Evolutionary conservation across 2,797 vertebrate genomes (phyloP).

Genomic region (Limosa lapponica): DNA sequence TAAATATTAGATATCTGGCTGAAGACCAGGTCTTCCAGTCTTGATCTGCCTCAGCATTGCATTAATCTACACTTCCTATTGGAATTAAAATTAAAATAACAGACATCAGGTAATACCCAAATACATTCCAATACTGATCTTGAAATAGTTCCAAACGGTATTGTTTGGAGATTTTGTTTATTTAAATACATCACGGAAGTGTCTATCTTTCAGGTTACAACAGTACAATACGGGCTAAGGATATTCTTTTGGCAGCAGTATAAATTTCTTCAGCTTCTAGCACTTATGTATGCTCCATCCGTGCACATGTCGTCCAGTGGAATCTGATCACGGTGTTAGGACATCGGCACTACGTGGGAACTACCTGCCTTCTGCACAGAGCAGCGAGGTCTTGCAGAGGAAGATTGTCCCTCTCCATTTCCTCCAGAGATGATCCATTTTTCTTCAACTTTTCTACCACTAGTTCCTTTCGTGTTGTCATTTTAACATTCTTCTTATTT

Average conservation of each 20-base stretch:
- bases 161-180: not conserved
- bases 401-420: not conserved
- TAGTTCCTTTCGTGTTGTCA: not conserved
- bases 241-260: not conserved
- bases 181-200: not conserved
- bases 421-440: not conserved
- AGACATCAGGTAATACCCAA: not conserved
- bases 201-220: not conserved
- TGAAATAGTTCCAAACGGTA: not conserved
- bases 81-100: not conserved
- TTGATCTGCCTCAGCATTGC: not conserved
- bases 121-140: not conserved
- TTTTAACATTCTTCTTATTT: not conserved
- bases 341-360: fast-evolving
- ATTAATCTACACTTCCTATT: not conserved
- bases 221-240: not conserved
- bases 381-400: not conserved
- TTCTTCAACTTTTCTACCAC: not conserved
- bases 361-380: not conserved
- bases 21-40: not conserved
- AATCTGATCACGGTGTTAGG: not conserved
- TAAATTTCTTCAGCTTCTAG: not conserved
- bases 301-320: not conserved
- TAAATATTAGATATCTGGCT: not conserved
- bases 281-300: not conserved